Conservation (phyloP, 2,113 vertebrate genomes). For the Isichthys henryi region DNA sequence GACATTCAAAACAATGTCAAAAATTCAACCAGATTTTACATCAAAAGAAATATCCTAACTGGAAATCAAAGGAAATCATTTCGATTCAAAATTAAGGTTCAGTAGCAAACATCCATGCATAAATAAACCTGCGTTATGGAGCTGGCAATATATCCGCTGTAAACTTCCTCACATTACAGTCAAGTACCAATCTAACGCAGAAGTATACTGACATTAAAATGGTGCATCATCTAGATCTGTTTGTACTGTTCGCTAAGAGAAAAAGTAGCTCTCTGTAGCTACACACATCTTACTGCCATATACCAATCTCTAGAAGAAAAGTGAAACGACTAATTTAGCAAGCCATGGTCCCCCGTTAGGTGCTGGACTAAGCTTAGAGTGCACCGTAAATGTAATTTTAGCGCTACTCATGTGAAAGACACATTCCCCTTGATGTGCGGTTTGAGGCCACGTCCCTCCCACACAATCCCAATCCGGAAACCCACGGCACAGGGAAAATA, state of each 20-base stretch:
- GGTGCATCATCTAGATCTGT: neutral
- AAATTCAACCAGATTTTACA: neutral
- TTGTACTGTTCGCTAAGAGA: neutral
- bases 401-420: neutral
- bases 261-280: neutral
- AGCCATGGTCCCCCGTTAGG: neutral
- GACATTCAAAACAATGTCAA: neutral
- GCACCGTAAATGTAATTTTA: neutral
- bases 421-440: conserved; percentile 10
- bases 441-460: conserved; percentile 20
- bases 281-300: neutral
- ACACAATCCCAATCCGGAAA: conserved; percentile 21
- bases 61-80: neutral
- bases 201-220: neutral
- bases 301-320: neutral
- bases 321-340: neutral
- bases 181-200: neutral
- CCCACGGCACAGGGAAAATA: conserved; percentile 23
- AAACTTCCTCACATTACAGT: neutral
- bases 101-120: neutral
- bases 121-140: neutral
- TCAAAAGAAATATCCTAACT: neutral
- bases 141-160: neutral
- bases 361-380: neutral
- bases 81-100: neutral